Conservation (phyloP, 2,797 vertebrate species). For the Enoplosus armatus region DNA sequence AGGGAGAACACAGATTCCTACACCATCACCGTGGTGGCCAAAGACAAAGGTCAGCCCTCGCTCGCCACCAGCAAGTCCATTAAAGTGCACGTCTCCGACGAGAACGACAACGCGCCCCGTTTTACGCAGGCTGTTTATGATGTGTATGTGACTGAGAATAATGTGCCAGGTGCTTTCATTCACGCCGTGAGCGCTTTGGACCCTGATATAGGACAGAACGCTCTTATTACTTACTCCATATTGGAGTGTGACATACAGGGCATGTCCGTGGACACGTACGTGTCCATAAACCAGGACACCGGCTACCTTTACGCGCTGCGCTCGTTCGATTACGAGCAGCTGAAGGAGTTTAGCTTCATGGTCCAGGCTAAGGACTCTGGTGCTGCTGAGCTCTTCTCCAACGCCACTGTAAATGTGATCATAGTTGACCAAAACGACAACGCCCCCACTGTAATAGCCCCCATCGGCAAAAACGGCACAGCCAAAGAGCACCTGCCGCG, state of each 20-base stretch:
- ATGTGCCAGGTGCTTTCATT: constrained; percentile 98
- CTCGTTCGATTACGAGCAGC: constrained; percentile 98
- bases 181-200: constrained; percentile 96
- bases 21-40: constrained; percentile 95
- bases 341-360: constrained; percentile 96
- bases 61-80: constrained; percentile 95
- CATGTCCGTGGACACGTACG: constrained; percentile 98
- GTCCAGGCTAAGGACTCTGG: constrained; percentile 94
- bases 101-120: constrained; percentile 96
- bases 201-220: constrained; percentile 93
- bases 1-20: constrained; percentile 93
- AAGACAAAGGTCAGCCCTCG: constrained; percentile 91
- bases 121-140: constrained; percentile 95
- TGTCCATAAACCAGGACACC: constrained; percentile 98
- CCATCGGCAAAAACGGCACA: constrained; percentile 93
- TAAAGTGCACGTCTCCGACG: constrained; percentile 95
- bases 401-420: constrained; percentile 93
- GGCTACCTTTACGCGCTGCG: constrained; percentile 97
- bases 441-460: constrained; percentile 92
- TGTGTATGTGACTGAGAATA: constrained; percentile 98
- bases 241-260: constrained; percentile 98
- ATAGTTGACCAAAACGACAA: constrained; percentile 98
- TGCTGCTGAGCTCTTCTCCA: constrained; percentile 88
- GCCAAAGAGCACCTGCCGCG: constrained; percentile 93
- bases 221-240: constrained; percentile 95